Evolutionary conservation across 2,888 invertebrate genomes (phyloP), one percentile per base, ranked within the genome.

Genomic region (Physocephala rufipes): DNA sequence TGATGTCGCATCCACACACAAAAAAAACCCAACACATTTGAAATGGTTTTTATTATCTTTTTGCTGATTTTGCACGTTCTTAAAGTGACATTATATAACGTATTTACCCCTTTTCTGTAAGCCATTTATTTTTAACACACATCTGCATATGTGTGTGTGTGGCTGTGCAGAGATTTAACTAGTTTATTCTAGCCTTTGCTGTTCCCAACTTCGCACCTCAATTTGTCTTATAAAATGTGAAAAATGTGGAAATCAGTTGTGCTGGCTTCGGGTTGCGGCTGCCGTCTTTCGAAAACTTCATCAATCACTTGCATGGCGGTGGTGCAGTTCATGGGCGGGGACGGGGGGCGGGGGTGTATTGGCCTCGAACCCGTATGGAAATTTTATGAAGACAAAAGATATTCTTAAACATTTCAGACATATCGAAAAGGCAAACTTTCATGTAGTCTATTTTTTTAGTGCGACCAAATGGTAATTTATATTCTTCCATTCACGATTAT

Each of bases 151-250:
- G 76, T 77, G 71, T 70, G 76, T 76, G 76, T 74, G 77, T 79
- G 78, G 77, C 78, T 73, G 67, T 74, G 71, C 72, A 4, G 36
- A 78, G 79, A 79, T 82, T 80, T 78, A 71, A 67, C 76, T 78
- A 80, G 82, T 81, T 81, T 71, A 82, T 79, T 78, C 77, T n/a
- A 80, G 69, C 72, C 82, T 83, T 83, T 83, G 83, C 84, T 83
- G 81, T 81, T 81, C 84, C 82, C 80, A 81, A 81, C 84, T 83
- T 84, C 81, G 84, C 83, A 83, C 83, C 83, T 83, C 83, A 84
- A 83, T 83, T 83, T 83, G 83, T 83, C 83, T 83, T 83, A 82
- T 83, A 78, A 82, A 83, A 83, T 83, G 84, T 79, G 84, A 83
- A 83, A 83, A 84, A 82, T 83, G 84, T 83, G 84, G 84, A 84